A percentile compares a stretch with the other conserved stretches of the same genome.
phyloP scores from a whole-genome alignment of 2,113 vertebrate genomes.

The Bothrops jararaca region DNA sequence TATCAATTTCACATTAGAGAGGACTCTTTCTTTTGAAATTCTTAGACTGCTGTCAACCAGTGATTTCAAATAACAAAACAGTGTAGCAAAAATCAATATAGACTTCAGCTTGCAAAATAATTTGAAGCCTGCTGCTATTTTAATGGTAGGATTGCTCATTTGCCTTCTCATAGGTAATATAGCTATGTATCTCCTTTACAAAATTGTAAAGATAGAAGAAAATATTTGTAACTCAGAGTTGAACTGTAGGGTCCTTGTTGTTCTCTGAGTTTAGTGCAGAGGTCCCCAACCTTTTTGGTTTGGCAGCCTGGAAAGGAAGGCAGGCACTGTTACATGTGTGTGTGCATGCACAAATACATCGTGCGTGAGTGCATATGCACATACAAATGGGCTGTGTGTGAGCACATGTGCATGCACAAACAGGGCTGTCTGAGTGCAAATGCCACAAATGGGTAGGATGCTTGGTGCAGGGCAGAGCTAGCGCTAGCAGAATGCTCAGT shows the following conservation, averaged over 20 bases:
- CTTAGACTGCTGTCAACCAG: background rate
- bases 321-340: too few species aligned
- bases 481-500: too few species aligned
- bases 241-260: background rate
- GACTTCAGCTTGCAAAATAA: conserved; percentile 21
- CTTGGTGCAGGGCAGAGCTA: too few species aligned
- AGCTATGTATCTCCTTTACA: conserved; percentile 24
- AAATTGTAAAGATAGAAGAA: conserved; percentile 23
- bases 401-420: too few species aligned
- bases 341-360: too few species aligned
- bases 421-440: too few species aligned
- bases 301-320: too few species aligned
- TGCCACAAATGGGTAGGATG: too few species aligned
- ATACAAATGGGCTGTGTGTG: too few species aligned
- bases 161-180: conserved; percentile 25
- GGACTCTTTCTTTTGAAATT: background rate
- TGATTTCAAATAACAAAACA: conserved; percentile 23
- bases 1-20: rapidly evolving
- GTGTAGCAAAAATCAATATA: conserved; percentile 22
- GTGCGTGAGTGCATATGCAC: too few species aligned
- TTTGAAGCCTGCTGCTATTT: conserved; percentile 1
- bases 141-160: conserved; percentile 8
- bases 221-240: background rate
- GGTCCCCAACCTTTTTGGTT: too few species aligned
- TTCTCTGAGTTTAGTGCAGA: background rate